Base-by-base conservation (phyloP, 2,113 vertebrate genomes). In the Desmodus rotundus region DNA sequence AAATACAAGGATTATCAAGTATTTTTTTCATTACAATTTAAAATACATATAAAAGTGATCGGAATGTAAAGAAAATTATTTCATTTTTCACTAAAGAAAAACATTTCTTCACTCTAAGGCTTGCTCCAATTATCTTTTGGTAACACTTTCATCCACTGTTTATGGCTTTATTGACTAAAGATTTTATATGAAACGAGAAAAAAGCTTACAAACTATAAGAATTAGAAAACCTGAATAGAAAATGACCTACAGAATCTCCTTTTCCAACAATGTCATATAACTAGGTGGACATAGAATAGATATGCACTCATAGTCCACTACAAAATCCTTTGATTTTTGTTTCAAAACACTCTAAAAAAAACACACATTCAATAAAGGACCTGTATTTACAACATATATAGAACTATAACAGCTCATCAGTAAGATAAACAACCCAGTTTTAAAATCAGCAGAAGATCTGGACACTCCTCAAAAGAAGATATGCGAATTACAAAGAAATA, bases 311-410 rank as follows among this genome's bases (percentile, higher is more conserved):
- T 3, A 67, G 24, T 22, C 89, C 54, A 92, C 50, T 73, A 72
- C 8, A 77, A 87, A 90, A 43, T 17, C 58, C 14, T 82, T 61
- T 82, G 6, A 61, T 82, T 89, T 68, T 87, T 67, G 41, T 78
- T 77, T 72, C 45, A 96, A 96, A 93, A 73, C 9, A 87, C 52
- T 36, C 58, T 77, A 47, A 43, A 70, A 92, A 92, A 90, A 89
- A 22, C 26, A 72, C 13, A 85, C 41, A 81, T 52, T 22, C 72
- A 76, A 95, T 26, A 82, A 26, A 92, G 12, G 58, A 45, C 31
- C 28, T 92, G 54, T 58, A 91, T 74, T 91, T 91, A 83, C 36
- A 54, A 87, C 26, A 76, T 12, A 61, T 13, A 91, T 87, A 74
- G 52, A 88, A 91, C 3, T 82, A 2, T 65, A 70, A 93, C 7